Evolutionary conservation across 2,113 vertebrate genomes (phyloP).

Genomic region (Neodon shergylaensis): DNA sequence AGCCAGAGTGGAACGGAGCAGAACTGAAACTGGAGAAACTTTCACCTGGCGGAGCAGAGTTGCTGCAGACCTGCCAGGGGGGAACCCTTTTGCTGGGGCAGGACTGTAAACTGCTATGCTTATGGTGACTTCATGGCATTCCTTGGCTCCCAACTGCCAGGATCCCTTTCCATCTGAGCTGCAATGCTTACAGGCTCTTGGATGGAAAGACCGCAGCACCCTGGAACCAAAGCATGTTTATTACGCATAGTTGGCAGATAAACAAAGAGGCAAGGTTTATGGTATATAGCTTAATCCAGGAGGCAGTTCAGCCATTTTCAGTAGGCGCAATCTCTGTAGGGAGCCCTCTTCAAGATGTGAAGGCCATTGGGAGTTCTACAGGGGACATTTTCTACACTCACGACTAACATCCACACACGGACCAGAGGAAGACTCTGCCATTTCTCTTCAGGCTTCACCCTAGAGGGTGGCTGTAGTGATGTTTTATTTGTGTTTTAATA

Average conservation of each 20-base stretch:
- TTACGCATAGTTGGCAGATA: background rate
- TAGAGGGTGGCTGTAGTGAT: too few species aligned
- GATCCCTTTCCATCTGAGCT: background rate
- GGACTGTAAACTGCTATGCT: background rate
- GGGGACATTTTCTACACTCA: background rate
- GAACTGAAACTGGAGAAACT: background rate
- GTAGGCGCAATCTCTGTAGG: background rate
- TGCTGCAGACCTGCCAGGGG: too few species aligned
- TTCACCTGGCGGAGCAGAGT: background rate
- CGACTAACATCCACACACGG: background rate
- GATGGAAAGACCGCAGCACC: background rate
- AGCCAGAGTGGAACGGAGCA: background rate
- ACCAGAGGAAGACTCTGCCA: background rate
- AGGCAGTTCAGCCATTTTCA: too few species aligned
- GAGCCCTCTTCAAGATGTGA: background rate
- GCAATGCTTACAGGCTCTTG: background rate
- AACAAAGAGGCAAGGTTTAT: background rate
- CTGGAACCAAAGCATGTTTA: background rate
- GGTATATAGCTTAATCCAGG: background rate
- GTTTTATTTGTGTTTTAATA: too few species aligned
- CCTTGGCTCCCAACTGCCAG: background rate
- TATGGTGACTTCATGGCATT: background rate
- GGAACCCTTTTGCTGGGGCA: background rate
- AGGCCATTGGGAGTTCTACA: background rate
- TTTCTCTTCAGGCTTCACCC: background rate